phyloP scores from a whole-genome alignment of 1,140 invertebrate genomes.

The Hypothenemus hampei region DNA sequence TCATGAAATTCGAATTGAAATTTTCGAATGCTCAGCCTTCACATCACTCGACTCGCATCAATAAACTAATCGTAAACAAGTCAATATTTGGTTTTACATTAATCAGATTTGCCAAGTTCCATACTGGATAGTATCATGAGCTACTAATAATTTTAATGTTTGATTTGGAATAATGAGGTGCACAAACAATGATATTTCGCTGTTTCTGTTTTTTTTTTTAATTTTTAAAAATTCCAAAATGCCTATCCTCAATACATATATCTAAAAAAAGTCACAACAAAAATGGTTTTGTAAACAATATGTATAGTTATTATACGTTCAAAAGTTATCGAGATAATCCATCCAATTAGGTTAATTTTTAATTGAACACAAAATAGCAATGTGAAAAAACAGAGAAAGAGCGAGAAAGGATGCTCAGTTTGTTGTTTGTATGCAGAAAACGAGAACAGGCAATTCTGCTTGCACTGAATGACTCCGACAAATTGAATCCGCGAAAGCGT shows the following conservation, averaged over 20 bases:
- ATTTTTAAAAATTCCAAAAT: not conserved
- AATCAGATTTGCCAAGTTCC: not conserved
- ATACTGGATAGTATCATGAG: not conserved
- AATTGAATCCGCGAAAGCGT: conserved; percentile 40
- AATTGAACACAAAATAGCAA: conserved; percentile 19
- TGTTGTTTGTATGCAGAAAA: conserved; percentile 27
- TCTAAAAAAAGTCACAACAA: not conserved
- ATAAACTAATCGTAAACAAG: conserved; percentile 1
- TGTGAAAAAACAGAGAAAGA: no score
- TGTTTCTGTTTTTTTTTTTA: not conserved
- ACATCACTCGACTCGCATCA: no score
- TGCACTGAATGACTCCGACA: conserved; percentile 35
- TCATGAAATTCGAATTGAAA: no score
- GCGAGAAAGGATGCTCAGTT: conserved; percentile 14
- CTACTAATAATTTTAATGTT: not conserved
- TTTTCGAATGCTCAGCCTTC: no score
- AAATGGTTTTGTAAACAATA: not conserved
- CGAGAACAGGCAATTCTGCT: conserved; percentile 35
- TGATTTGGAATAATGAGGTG: not conserved
- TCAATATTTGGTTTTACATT: conserved; percentile 2
- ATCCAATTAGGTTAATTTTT: conserved; percentile 20
- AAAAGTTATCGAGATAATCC: not conserved
- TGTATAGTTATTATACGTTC: not conserved
- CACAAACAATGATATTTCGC: not conserved
- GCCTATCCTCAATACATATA: not conserved